Evolutionary conservation across 2,888 invertebrate genomes (phyloP), one percentile per base, ranked within the genome.

Genomic region (Beris morrisii): DNA sequence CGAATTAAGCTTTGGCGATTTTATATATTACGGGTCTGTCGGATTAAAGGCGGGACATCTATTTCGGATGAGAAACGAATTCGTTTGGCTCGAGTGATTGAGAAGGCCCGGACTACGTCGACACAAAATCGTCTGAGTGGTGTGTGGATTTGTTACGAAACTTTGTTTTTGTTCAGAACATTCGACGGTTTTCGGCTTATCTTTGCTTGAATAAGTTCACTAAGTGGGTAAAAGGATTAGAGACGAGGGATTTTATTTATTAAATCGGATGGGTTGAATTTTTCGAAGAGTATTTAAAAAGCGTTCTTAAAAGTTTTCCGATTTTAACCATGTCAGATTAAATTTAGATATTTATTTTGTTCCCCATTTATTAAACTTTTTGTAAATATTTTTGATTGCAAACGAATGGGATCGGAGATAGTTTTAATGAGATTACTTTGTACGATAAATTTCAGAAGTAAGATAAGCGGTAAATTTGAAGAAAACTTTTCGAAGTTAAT

Each of bases 221-320:
- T 61, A 61, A 61, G 61, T 61, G 61, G 61, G 50, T 61, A 61
- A 61, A 61, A 61, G 61, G 61, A 61, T 61, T 61, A 61, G 50
- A 61, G 52, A 52, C 38, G 61, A 61, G 15, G 43, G 61, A 38
- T n/a, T 61, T 61, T 61, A 61, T 61, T 61, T 61, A 52, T 61
- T 43, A 52, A 38, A 52, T 44, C 61, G 11, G 15, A 44, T 50
- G 43, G 31, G 4, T 61, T 52, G 45, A 46, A 30, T 31, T 11
- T 45, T 45, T 9, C 0, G 45, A 46, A 31, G n/a, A 59, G 46
- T 30, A 45, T 22, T 22, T 43, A 55, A 55, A 15, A 22, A 15
- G 5, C 28, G 7, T 15, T 15, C 5, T 12, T 54, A 6, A 54
- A 54, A 54, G 31, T 61, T 15, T 30, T 31, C 50, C 61, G 43